Evolutionary conservation across 2,797 vertebrate genomes (phyloP).

Genomic region (Poecilia gillii): DNA sequence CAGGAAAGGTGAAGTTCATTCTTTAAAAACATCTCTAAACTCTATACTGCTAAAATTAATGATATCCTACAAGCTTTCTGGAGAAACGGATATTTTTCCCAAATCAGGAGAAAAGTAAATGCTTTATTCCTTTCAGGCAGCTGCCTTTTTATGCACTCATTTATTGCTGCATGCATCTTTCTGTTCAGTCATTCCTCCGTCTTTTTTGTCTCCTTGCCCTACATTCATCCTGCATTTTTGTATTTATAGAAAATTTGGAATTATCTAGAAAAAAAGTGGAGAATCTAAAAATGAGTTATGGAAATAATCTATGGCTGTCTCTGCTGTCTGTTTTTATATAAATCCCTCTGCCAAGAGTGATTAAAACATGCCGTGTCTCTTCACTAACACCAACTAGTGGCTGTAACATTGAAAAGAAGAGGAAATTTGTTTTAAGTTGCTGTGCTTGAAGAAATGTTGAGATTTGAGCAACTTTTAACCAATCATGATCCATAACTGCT

Average conservation of each 20-base stretch:
- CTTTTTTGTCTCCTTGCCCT: background rate
- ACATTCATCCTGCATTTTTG: background rate
- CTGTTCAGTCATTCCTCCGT: background rate
- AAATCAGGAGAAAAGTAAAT: background rate
- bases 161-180: background rate
- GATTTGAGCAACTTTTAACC: background rate
- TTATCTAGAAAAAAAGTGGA: background rate
- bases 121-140: background rate
- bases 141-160: background rate
- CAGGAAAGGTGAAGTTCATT: background rate
- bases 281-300: background rate
- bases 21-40: background rate
- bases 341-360: background rate
- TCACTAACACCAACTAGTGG: background rate
- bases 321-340: background rate
- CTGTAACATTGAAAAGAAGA: background rate
- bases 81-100: background rate
- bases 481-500: background rate
- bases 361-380: background rate
- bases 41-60: background rate
- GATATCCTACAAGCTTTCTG: background rate
- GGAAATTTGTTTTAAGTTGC: background rate
- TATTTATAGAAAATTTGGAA: background rate
- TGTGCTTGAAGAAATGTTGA: background rate
- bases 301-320: background rate